Conservation (phyloP, 2,797 vertebrate species). For the Eulemur mongoz region DNA sequence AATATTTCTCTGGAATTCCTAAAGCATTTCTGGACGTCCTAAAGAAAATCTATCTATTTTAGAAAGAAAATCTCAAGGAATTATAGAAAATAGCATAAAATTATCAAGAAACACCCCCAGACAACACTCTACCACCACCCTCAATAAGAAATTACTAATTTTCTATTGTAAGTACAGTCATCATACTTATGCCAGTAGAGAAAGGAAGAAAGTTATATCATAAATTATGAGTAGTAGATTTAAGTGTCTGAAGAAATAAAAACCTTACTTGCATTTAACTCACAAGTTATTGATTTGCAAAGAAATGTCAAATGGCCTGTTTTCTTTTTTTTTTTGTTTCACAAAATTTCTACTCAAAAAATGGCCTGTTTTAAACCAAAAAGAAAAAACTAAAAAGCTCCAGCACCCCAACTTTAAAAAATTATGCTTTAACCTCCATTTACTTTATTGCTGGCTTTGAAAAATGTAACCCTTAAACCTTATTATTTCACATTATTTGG, state of each 20-base stretch:
- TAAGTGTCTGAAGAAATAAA: constrained; percentile 27
- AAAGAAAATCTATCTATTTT: constrained; percentile 12
- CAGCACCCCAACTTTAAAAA: neutral
- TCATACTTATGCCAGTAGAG: neutral
- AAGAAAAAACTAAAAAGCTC: neutral
- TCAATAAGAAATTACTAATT: neutral
- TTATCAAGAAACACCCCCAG: neutral
- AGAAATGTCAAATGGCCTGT: neutral
- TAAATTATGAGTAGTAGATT: neutral
- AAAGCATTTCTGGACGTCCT: constrained; percentile 6
- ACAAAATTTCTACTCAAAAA: neutral
- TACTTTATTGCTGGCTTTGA: constrained; percentile 14
- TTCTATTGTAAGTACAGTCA: neutral
- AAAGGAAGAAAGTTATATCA: neutral
- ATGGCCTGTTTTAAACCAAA: neutral
- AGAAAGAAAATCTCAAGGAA: constrained; percentile 27
- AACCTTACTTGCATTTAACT: constrained; percentile 47
- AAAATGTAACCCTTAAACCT: constrained; percentile 6
- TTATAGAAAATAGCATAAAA: constrained; percentile 41
- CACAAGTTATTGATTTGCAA: neutral
- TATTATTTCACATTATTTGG: constrained; percentile 14
- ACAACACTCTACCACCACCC: neutral
- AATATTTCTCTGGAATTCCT: neutral
- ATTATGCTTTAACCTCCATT: constrained; percentile 40
- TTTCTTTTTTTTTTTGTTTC: neutral